Base-by-base conservation (phyloP, 1,140 invertebrate genomes). In the Camponotus floridanus region DNA sequence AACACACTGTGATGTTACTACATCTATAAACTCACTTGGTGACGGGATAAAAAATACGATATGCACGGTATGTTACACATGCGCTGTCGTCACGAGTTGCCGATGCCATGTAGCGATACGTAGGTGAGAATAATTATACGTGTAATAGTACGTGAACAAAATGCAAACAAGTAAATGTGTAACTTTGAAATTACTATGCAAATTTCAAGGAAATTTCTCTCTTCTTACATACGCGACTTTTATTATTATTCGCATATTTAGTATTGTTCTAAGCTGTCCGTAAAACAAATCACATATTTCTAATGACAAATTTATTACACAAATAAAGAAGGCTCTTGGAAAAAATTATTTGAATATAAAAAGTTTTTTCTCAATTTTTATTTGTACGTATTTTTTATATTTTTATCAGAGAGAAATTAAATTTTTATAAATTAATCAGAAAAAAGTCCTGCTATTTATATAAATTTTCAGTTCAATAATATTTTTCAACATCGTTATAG, bases 111-210 rank as follows among this genome's bases (percentile, higher is more conserved):
- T 42, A 31, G 48, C 48, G 70, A 73, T 71, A 76, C 1, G 8
- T 76, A 80, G 36, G 64, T 33, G 45, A 70, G 48, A 65, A 71
- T 80, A 80, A 80, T 80, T 80, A 80, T 15, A 80, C 48, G 65
- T 70, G 33, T 70, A 70, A 80, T 45, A 31, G 36, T 57, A 51
- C 33, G 45, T 42, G 64, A 68, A 39, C 45, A 55, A 70, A 70
- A 70, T 39, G 48, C 65, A 55, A 70, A 33, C 15, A n/a, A 57
- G 36, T 57, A 65, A 80, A 80, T 70, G 45, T 31, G 48, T 33
- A 42, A 71, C 15, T 80, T 70, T 48, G 65, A 80, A 70, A 80
- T 80, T 80, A 70, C 33, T 70, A 70, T 80, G 48, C 64, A 70
- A 18, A 70, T 80, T 80, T 21, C 3, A 80, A 51, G 48, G 36